These are phyloP conservation scores for Serinus canaria DNA, from an alignment of 2,113 vertebrate species.

Conservation along the genomic window DNA sequence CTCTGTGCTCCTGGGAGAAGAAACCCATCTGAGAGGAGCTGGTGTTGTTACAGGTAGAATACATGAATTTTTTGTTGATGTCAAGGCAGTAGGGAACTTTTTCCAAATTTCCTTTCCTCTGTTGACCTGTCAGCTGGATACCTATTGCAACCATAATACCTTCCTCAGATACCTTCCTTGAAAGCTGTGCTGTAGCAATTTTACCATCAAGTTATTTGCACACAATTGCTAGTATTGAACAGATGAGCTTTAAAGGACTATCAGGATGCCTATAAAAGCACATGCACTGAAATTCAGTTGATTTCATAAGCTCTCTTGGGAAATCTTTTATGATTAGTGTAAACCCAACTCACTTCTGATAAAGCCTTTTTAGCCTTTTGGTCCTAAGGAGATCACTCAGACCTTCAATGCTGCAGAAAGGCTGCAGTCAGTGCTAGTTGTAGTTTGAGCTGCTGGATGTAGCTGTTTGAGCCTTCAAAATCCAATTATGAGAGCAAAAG, in stretches of 20 bases:
- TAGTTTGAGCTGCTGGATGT: not conserved
- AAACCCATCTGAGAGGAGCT: not conserved
- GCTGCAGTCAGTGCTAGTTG: not conserved
- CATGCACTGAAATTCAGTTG: not conserved
- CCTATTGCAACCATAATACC: not conserved
- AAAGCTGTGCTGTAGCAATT: not conserved
- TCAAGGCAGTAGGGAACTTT: not conserved
- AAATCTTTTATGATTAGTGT: not conserved
- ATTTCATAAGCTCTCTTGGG: not conserved
- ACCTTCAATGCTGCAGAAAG: not conserved
- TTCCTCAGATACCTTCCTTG: not conserved
- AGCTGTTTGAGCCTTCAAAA: not conserved
- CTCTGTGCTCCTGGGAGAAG: not conserved
- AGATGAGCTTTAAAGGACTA: not conserved
- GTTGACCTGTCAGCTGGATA: not conserved
- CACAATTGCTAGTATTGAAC: not conserved
- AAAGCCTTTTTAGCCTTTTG: not conserved
- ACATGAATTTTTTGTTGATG: not conserved
- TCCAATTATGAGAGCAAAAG: not conserved
- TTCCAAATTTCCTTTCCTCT: not conserved
- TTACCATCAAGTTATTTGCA: not conserved
- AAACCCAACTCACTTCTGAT: not conserved
- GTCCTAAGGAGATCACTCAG: not conserved
- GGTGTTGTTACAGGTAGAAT: not conserved
- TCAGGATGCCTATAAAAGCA: not conserved